Percentiles rank a stretch among this genome's conserved stretches.
Conservation (phyloP, 2,113 vertebrate species). For the Plotosus lineatus region DNA sequence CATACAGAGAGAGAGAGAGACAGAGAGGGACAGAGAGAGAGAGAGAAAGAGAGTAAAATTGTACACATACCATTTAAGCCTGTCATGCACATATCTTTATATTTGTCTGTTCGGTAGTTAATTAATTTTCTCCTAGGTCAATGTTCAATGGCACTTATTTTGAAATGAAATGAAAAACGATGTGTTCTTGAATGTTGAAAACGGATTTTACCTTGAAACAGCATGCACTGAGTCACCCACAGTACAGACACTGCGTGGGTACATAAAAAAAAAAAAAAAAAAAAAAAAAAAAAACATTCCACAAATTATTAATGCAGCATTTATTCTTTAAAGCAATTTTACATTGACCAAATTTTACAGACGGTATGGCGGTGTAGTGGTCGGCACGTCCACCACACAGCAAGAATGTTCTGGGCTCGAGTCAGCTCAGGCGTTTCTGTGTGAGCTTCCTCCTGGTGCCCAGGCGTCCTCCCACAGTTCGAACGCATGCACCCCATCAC, state of each 20-base stretch:
- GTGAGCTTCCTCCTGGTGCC: too few species aligned
- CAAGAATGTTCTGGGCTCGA: too few species aligned
- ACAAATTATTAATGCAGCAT: background rate
- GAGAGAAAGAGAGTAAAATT: constrained; percentile 71
- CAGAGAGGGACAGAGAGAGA: too few species aligned
- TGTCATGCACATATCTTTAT: constrained; percentile 67
- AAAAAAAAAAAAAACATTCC: too few species aligned
- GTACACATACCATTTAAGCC: constrained; percentile 67
- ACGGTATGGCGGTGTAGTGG: too few species aligned
- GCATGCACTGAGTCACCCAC: background rate
- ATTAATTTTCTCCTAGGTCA: constrained; percentile 60
- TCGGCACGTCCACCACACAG: too few species aligned
- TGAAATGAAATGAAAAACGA: constrained; percentile 59
- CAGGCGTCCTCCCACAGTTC: too few species aligned
- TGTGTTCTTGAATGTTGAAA: constrained; percentile 59
- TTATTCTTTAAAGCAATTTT: background rate
- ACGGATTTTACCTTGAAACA: background rate
- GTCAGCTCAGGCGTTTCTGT: too few species aligned
- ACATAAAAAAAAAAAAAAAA: too few species aligned
- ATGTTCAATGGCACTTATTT: constrained; percentile 16
- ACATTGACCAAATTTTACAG: background rate
- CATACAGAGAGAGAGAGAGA: too few species aligned
- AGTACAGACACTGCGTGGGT: background rate
- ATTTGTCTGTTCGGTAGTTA: constrained; percentile 69
- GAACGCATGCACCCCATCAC: too few species aligned